A percentile compares a stretch with the other conserved stretches of the same genome.
phyloP scores from a whole-genome alignment of 2,888 invertebrate genomes.

The Therioaphis trifolii region DNA sequence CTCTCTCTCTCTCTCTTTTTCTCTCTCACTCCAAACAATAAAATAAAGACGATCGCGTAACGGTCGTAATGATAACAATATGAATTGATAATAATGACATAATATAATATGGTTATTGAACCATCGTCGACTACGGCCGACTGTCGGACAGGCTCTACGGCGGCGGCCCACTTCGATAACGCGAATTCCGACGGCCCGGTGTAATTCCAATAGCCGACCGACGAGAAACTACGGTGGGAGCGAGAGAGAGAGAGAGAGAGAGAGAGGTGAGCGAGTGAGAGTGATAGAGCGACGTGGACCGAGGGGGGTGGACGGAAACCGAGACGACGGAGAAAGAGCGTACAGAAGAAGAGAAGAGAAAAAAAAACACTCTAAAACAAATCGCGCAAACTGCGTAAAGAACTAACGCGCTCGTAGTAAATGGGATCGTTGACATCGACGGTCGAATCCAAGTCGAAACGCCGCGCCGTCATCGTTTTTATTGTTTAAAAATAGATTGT shows the following conservation, averaged over 20 bases:
- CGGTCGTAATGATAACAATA: slow-evolving; percentile 18
- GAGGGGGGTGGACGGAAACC: background rate
- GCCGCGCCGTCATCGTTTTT: background rate
- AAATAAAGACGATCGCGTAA: slow-evolving; percentile 34
- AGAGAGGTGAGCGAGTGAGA: background rate
- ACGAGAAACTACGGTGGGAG: background rate
- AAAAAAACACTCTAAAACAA: slow-evolving; percentile 29
- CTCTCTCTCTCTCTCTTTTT: background rate
- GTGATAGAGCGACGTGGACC: background rate
- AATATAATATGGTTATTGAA: slow-evolving; percentile 48
- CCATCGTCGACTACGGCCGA: background rate
- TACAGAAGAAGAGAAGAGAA: background rate
- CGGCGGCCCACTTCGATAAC: slow-evolving; percentile 53
- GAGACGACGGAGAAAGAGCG: background rate
- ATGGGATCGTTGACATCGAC: slow-evolving; percentile 12
- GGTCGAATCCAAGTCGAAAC: background rate
- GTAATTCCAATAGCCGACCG: slow-evolving; percentile 14
- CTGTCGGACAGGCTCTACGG: too few relatives aligned
- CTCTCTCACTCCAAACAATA: slow-evolving; percentile 4
- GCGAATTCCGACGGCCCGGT: slow-evolving; percentile 48
- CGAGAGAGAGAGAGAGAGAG: background rate
- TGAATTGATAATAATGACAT: slow-evolving; percentile 8
- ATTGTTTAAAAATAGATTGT: background rate
- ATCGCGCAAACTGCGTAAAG: slow-evolving; percentile 39
- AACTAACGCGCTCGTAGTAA: background rate